Conservation (phyloP, 2,113 vertebrate species). For the Rhinichthys klamathensis region DNA sequence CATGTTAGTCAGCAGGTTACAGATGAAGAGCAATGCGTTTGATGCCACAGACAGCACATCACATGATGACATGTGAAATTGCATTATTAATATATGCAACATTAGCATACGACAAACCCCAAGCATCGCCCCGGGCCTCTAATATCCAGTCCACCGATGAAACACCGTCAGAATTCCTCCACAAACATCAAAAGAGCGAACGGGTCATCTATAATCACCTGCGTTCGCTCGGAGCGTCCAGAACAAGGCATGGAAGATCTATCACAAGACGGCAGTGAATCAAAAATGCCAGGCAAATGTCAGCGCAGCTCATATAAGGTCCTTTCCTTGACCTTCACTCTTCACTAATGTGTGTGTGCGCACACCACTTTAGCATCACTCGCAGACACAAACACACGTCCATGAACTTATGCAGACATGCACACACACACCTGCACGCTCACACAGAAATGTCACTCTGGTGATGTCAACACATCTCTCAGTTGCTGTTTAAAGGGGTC, state of each 20-base stretch:
- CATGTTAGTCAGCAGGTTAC: background rate
- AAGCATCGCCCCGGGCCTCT: background rate
- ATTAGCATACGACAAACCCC: constrained; percentile 6
- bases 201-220: constrained; percentile 40
- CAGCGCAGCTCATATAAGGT: constrained; percentile 45
- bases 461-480: background rate
- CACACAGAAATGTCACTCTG: constrained; percentile 7
- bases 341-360: background rate
- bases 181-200: constrained; percentile 35
- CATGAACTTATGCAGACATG: background rate
- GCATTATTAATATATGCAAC: constrained; percentile 7
- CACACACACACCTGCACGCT: background rate
- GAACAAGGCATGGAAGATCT: constrained; percentile 42
- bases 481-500: background rate
- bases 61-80: background rate
- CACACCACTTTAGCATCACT: background rate
- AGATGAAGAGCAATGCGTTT: background rate
- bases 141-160: background rate
- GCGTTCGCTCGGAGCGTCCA: constrained; percentile 22
- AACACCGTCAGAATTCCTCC: constrained; percentile 16
- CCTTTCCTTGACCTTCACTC: constrained; percentile 50
- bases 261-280: constrained; percentile 45
- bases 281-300: constrained; percentile 61
- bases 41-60: background rate
- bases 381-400: too few species aligned